Percentiles rank a stretch among this genome's conserved stretches.
phyloP scores from a whole-genome alignment of 2,113 vertebrate species.

The Pithys albifrons region DNA sequence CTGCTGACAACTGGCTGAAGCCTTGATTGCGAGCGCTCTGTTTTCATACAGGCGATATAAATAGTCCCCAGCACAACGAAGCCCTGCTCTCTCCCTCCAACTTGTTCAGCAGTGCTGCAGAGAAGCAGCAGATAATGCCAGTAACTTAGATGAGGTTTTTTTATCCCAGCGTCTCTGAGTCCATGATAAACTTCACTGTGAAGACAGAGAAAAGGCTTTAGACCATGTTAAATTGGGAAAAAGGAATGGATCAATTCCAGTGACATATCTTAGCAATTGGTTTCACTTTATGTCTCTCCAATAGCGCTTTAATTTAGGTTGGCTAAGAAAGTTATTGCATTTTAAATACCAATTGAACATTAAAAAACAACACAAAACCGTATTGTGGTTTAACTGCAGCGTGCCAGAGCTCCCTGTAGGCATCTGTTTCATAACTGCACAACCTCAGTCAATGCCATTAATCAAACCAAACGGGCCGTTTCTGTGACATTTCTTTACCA shows the following conservation, averaged over 20 bases:
- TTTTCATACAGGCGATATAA: slow-evolving; percentile 61
- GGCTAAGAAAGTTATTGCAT: slow-evolving; percentile 65
- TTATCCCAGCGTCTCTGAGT: background rate
- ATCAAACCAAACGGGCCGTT: slow-evolving; percentile 58
- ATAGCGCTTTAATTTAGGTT: slow-evolving; percentile 58
- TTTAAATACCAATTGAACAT: slow-evolving; percentile 68
- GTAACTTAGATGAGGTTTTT: background rate
- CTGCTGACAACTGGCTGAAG: slow-evolving; percentile 63
- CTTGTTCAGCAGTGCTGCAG: slow-evolving; percentile 17
- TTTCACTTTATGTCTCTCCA: slow-evolving; percentile 49
- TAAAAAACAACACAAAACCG: slow-evolving; percentile 61
- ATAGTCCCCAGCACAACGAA: slow-evolving; percentile 37
- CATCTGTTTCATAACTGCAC: slow-evolving; percentile 59
- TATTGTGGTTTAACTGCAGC: slow-evolving; percentile 69
- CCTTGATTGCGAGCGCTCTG: slow-evolving; percentile 48
- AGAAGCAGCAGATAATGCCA: slow-evolving; percentile 32
- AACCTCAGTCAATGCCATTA: slow-evolving; percentile 57
- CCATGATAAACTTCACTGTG: background rate
- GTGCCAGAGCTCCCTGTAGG: slow-evolving; percentile 45
- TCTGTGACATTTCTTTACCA: slow-evolving; percentile 32
- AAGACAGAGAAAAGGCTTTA: background rate
- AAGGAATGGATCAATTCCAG: slow-evolving; percentile 30
- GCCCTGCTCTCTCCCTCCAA: slow-evolving; percentile 34
- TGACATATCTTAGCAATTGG: slow-evolving; percentile 42
- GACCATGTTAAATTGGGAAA: background rate